phyloP scores from a whole-genome alignment of 2,888 invertebrate species.

The Drosophila birchii region DNA sequence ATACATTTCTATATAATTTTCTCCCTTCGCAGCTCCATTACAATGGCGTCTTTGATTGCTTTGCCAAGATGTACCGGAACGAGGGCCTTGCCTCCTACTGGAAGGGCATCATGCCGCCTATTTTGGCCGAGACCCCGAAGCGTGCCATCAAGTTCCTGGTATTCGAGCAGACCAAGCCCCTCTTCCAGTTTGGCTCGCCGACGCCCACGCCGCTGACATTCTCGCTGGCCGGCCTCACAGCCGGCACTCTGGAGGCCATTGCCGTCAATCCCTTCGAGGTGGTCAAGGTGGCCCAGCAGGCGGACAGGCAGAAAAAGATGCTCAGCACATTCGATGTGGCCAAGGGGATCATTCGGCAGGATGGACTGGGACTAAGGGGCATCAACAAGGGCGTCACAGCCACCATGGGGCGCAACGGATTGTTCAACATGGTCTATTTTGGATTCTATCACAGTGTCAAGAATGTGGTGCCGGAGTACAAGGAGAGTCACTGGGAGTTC shows the following conservation, averaged over 20 bases:
- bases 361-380: conserved; percentile 92
- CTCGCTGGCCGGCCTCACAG: conserved; percentile 93
- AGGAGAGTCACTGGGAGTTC: conserved; percentile 90
- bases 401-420: conserved; percentile 94
- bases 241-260: conserved; percentile 96
- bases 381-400: conserved; percentile 95
- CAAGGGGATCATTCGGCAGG: conserved; percentile 89
- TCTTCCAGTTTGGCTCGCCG: conserved; percentile 92
- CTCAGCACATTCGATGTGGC: conserved; percentile 93
- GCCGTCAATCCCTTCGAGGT: conserved; percentile 98
- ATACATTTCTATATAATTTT: too few relatives aligned
- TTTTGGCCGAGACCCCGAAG: conserved; percentile 97
- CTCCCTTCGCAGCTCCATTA: conserved; percentile 86
- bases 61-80: conserved; percentile 93
- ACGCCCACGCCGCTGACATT: conserved; percentile 94
- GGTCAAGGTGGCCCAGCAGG: conserved; percentile 95
- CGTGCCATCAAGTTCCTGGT: conserved; percentile 97
- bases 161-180: conserved; percentile 95
- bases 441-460: conserved; percentile 97
- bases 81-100: conserved; percentile 95
- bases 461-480: conserved; percentile 88
- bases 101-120: conserved; percentile 97
- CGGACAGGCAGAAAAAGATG: conserved; percentile 88
- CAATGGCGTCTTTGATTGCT: conserved; percentile 93
- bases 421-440: conserved; percentile 97